Base-by-base conservation (phyloP, 2,797 vertebrate species). In the Pseudomugil tenellus region DNA sequence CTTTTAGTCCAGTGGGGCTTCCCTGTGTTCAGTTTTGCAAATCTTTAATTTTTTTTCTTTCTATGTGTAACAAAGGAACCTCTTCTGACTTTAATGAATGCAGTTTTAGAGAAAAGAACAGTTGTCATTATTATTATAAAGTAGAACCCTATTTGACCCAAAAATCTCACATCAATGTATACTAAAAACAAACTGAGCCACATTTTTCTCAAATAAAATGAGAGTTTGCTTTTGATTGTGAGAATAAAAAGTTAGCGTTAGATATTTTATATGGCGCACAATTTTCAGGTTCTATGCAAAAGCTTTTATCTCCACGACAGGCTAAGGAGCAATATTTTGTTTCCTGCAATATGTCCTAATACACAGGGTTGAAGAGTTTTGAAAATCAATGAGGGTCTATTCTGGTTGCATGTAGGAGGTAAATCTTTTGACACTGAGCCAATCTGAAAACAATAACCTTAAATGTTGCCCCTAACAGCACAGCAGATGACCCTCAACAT, bases 401-500 rank as follows among this genome's bases (percentile, higher is more conserved):
- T 12, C 9, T 56, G 13, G 53, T n/a, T 3, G 11, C 29, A 46
- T 1, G 67, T 65, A 32, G 71, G 72, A 37, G 70, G 56, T 6
- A 9, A 55, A 58, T 73, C 4, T 52, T 58, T 58, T 59, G 54
- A 76, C 46, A 12, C 49, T 12, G 37, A 61, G 34, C 4, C 31
- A 54, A 63, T 70, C 34, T 59, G 48, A 81, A 72, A 66, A 67
- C 21, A 12, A 43, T 52, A 31, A 28, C 51, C 62, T 31, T 55
- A 49, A 77, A 74, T 76, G 69, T 57, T 73, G 53, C 54, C 62
- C 43, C 41, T 19, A 28, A 72, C 43, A 2, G 8, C 34, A 14
- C 31, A 65, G 69, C 58, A 28, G 23, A 49, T 53, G 66, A 75
- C 75, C 74, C 79, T 83, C 84, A 85, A 91, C 84, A 86, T 88